A percentile compares a stretch with the other conserved stretches of the same genome.
Evolutionary conservation across 2,113 vertebrate genomes (phyloP).

Genomic region (Azemiops feae): DNA sequence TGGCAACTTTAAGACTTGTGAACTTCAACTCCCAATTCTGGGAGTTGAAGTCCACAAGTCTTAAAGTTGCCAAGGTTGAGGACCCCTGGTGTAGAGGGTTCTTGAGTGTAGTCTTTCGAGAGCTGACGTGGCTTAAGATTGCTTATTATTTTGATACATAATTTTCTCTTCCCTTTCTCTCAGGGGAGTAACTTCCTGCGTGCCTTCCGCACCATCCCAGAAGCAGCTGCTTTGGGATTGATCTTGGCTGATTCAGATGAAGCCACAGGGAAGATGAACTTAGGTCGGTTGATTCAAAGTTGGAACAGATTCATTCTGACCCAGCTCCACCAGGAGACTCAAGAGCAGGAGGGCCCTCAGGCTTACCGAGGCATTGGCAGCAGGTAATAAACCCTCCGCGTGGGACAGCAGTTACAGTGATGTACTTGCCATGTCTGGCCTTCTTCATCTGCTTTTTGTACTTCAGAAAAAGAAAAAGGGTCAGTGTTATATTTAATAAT

Average conservation of each 20-base stretch:
- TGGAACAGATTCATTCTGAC: slow-evolving; percentile 99
- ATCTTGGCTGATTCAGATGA: slow-evolving; percentile 96
- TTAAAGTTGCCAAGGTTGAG: too few relatives aligned
- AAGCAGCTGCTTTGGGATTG: slow-evolving; percentile 92
- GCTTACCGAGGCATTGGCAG: slow-evolving; percentile 88
- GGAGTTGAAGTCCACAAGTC: too few relatives aligned
- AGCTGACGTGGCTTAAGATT: neutral
- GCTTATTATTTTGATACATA: neutral
- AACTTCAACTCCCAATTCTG: too few relatives aligned
- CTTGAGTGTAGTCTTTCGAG: neutral
- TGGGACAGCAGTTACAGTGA: neutral
- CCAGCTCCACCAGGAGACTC: slow-evolving; percentile 96
- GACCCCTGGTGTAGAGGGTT: neutral
- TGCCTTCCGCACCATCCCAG: slow-evolving; percentile 96
- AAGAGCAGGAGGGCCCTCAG: slow-evolving; percentile 94
- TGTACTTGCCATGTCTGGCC: neutral
- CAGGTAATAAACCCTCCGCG: slow-evolving; percentile 69
- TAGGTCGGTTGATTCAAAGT: slow-evolving; percentile 93
- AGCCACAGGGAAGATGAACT: slow-evolving; percentile 89
- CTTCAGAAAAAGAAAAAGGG: neutral
- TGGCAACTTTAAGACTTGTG: too few relatives aligned
- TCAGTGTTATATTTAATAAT: neutral
- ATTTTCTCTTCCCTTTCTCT: neutral
- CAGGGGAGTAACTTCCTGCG: slow-evolving; percentile 96
- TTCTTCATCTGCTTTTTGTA: neutral